phyloP scores from a whole-genome alignment of 2,113 vertebrate genomes.

The Colius striatus region DNA sequence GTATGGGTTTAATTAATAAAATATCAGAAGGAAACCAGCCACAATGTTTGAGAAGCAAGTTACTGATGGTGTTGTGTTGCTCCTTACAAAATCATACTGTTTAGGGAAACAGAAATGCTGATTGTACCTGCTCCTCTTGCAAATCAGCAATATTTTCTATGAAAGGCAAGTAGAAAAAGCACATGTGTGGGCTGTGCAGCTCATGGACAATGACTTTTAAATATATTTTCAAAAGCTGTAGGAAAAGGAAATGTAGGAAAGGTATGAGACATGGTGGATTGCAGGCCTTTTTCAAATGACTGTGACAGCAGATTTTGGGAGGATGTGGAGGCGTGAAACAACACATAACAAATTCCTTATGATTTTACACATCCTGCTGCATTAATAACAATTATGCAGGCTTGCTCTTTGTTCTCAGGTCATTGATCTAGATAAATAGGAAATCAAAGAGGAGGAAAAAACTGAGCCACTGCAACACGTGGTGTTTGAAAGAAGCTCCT shows the following conservation, averaged over 20 bases:
- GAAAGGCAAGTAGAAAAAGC: neutral
- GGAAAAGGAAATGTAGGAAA: neutral
- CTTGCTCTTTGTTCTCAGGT: neutral
- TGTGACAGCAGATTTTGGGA: neutral
- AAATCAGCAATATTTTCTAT: neutral
- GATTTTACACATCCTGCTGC: neutral
- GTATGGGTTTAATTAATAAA: neutral
- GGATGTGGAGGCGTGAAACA: neutral
- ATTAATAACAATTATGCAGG: neutral
- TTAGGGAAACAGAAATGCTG: neutral
- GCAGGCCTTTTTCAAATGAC: neutral
- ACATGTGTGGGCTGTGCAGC: neutral
- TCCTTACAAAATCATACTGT: neutral
- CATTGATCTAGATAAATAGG: neutral
- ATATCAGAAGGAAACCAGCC: neutral
- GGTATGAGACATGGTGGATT: neutral
- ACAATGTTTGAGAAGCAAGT: neutral
- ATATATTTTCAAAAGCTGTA: neutral
- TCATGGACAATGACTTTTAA: neutral
- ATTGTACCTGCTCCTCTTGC: neutral
- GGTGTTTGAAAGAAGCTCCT: neutral
- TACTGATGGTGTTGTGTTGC: neutral
- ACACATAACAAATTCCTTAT: neutral
- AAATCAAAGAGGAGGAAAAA: neutral
- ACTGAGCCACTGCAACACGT: neutral